Evolutionary conservation across 2,888 invertebrate species (phyloP).

Genomic region (Idaea dimidiata): DNA sequence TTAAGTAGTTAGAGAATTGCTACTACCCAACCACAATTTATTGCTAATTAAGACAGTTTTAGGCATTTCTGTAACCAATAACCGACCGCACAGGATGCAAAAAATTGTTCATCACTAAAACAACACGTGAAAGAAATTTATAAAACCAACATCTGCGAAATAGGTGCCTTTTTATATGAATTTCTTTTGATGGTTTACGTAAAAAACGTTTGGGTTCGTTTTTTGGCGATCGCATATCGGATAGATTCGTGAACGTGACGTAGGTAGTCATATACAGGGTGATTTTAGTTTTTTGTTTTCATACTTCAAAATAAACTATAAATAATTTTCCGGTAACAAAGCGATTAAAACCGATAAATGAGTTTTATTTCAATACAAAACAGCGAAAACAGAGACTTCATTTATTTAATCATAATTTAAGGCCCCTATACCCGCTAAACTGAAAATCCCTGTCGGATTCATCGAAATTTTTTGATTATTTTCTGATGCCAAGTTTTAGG

Average conservation of each 20-base stretch:
- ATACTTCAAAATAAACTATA: too few relatives aligned
- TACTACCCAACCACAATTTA: slow-evolving; percentile 41
- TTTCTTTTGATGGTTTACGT: slow-evolving; percentile 58
- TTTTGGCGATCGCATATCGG: slow-evolving; percentile 69
- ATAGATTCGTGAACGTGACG: slow-evolving; percentile 53
- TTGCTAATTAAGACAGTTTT: slow-evolving; percentile 57
- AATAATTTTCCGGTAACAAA: too few relatives aligned
- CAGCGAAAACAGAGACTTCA: too few relatives aligned
- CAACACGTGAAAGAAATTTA: slow-evolving; percentile 77
- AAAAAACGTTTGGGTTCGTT: slow-evolving; percentile 59
- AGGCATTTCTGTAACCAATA: slow-evolving; percentile 49
- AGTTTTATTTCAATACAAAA: too few relatives aligned
- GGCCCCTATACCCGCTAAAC: too few relatives aligned
- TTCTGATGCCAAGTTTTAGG: too few relatives aligned
- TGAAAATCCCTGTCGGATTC: too few relatives aligned
- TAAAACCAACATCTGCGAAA: slow-evolving; percentile 79
- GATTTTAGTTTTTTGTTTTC: too few relatives aligned
- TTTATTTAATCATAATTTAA: neutral
- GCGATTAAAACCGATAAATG: too few relatives aligned
- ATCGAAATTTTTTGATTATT: too few relatives aligned
- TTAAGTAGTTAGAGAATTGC: neutral
- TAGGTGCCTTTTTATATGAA: slow-evolving; percentile 62
- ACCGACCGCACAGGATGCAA: slow-evolving; percentile 53
- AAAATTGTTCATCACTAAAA: slow-evolving; percentile 25
- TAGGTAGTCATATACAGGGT: slow-evolving; percentile 26